phyloP scores from a whole-genome alignment of 2,113 vertebrate species.

The Anhinga rufa region DNA sequence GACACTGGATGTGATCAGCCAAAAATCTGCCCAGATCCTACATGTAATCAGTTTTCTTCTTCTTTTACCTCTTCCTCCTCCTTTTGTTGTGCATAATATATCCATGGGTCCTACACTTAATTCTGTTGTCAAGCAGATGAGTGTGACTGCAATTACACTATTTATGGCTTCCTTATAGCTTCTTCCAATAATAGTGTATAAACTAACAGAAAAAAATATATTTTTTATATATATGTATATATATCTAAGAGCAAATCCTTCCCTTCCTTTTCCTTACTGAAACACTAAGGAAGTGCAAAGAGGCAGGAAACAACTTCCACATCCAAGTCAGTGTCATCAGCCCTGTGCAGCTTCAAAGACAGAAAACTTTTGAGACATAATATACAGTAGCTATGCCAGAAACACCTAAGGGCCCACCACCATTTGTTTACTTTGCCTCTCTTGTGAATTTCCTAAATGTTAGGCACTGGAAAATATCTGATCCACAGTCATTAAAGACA shows the following conservation, averaged over 20 bases:
- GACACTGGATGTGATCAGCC: background rate
- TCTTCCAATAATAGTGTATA: background rate
- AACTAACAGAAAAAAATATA: background rate
- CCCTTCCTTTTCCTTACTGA: background rate
- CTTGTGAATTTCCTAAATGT: background rate
- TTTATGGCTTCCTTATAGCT: background rate
- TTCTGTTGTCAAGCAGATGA: background rate
- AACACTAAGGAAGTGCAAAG: background rate
- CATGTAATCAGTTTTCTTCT: background rate
- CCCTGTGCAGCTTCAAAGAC: background rate
- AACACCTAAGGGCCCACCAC: background rate
- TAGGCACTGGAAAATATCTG: background rate
- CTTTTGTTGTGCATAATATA: background rate
- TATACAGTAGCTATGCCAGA: background rate
- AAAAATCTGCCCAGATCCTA: background rate
- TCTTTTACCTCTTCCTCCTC: background rate
- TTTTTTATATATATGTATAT: too few relatives aligned
- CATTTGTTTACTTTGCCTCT: background rate
- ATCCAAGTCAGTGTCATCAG: background rate
- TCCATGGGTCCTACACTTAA: background rate
- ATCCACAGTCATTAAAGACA: background rate
- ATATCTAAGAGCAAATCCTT: background rate
- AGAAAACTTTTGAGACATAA: background rate
- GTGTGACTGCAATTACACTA: background rate
- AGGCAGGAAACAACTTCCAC: background rate